Evolutionary conservation across 2,113 vertebrate genomes (phyloP).

Genomic region (Sprattus sprattus): DNA sequence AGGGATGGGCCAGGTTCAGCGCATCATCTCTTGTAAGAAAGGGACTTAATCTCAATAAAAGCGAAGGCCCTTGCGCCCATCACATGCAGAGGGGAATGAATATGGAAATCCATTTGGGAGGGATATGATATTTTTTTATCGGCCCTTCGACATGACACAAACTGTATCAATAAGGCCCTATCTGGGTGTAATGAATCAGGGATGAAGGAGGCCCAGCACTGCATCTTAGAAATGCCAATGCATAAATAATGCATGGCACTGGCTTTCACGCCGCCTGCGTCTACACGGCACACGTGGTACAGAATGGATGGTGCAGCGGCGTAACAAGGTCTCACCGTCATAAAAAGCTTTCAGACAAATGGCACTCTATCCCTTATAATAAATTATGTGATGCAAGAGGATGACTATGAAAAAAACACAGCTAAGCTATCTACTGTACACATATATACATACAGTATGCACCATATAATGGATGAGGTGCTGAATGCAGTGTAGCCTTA

Average conservation of each 20-base stretch:
- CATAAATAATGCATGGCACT: slow-evolving; percentile 67
- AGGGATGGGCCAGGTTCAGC: slow-evolving; percentile 26
- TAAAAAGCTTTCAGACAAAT: slow-evolving; percentile 76
- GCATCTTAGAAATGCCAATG: slow-evolving; percentile 65
- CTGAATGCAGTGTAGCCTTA: neutral
- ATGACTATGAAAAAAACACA: slow-evolving; percentile 23
- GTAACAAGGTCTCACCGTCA: slow-evolving; percentile 67
- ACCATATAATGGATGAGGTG: neutral
- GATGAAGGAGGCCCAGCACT: slow-evolving; percentile 47
- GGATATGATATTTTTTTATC: slow-evolving; percentile 43
- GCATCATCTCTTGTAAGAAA: slow-evolving; percentile 44
- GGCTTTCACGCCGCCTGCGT: slow-evolving; percentile 34
- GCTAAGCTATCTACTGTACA: slow-evolving; percentile 32
- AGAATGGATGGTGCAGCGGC: slow-evolving; percentile 62
- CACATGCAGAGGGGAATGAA: slow-evolving; percentile 42
- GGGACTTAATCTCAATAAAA: slow-evolving; percentile 52
- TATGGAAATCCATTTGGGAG: slow-evolving; percentile 52
- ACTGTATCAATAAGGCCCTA: slow-evolving; percentile 49
- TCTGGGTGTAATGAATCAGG: slow-evolving; percentile 66
- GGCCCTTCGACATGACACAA: slow-evolving; percentile 43
- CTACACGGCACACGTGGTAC: slow-evolving; percentile 51
- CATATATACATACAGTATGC: slow-evolving; percentile 14
- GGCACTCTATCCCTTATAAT: slow-evolving; percentile 64
- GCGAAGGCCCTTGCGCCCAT: slow-evolving; percentile 25
- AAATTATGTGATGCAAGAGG: slow-evolving; percentile 60